A percentile compares a stretch with the other conserved stretches of the same genome.
These are phyloP conservation scores for Microctonus aethiopoides DNA, from an alignment of 2,888 invertebrate species.

Conservation along the genomic window DNA sequence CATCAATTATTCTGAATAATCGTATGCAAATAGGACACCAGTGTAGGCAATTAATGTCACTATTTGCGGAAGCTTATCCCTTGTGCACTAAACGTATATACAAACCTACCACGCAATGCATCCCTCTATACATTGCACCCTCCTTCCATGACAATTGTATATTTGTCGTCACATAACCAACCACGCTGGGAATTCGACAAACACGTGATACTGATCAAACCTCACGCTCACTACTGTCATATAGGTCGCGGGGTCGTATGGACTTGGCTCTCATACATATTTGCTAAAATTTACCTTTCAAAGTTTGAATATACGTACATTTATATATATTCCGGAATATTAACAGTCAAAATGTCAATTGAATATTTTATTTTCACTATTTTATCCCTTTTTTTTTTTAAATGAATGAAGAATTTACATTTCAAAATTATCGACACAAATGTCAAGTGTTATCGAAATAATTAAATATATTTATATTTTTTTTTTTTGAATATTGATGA, in stretches of 20 bases:
- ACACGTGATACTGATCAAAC: slow-evolving; percentile 52
- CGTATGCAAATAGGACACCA: slow-evolving; percentile 61
- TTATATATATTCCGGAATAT: not conserved
- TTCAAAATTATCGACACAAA: no score
- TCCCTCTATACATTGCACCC: not conserved
- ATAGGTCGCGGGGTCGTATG: slow-evolving; percentile 40
- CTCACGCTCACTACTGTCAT: slow-evolving; percentile 39
- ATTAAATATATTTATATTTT: not conserved
- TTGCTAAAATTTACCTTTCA: slow-evolving; percentile 19
- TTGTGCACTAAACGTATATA: slow-evolving; percentile 42
- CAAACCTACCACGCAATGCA: slow-evolving; percentile 34
- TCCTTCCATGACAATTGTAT: slow-evolving; percentile 32
- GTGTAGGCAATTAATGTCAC: slow-evolving; percentile 63
- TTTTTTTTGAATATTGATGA: not conserved
- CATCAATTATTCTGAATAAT: slow-evolving; percentile 66
- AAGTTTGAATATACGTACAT: not conserved
- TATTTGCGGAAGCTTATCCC: slow-evolving; percentile 63
- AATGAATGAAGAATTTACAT: not conserved
- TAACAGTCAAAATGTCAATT: not conserved
- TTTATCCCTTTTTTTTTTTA: no score
- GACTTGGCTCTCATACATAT: slow-evolving; percentile 3
- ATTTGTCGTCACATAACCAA: slow-evolving; percentile 48
- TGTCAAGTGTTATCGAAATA: no score
- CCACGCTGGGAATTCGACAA: slow-evolving; percentile 47
- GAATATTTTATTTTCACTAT: not conserved